Conservation (phyloP, 2,888 invertebrate genomes). For the Trilocha varians region DNA sequence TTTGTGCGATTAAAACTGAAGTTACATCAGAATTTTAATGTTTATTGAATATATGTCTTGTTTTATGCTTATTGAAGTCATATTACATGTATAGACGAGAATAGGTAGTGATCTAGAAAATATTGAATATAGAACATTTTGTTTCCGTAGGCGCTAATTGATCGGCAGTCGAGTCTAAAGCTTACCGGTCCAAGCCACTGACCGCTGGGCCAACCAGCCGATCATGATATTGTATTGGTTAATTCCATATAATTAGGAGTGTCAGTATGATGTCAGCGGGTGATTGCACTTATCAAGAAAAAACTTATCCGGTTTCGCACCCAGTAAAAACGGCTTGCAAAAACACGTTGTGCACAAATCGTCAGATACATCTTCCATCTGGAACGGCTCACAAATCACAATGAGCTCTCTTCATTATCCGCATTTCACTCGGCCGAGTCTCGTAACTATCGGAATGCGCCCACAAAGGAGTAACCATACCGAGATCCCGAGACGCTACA, state of each 20-base stretch:
- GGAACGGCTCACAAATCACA: slow-evolving; percentile 62
- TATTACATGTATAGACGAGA: too few relatives aligned
- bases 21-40: too few relatives aligned
- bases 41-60: too few relatives aligned
- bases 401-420: slow-evolving; percentile 67
- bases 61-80: too few relatives aligned
- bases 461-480: slow-evolving; percentile 60
- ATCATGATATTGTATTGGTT: too few relatives aligned
- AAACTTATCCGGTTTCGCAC: not conserved
- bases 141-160: too few relatives aligned
- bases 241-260: not conserved
- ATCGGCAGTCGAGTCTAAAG: too few relatives aligned
- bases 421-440: slow-evolving; percentile 52
- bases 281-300: not conserved
- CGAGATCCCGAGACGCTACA: slow-evolving; percentile 58
- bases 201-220: too few relatives aligned
- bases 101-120: too few relatives aligned
- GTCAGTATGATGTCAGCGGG: not conserved
- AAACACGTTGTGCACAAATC: not conserved
- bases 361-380: slow-evolving; percentile 31
- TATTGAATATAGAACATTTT: too few relatives aligned
- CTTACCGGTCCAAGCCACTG: too few relatives aligned
- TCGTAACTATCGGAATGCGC: slow-evolving; percentile 68
- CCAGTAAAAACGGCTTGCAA: not conserved
- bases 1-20: too few relatives aligned